Conservation (phyloP, 1,140 invertebrate genomes). For the Aphidius gifuensis region DNA sequence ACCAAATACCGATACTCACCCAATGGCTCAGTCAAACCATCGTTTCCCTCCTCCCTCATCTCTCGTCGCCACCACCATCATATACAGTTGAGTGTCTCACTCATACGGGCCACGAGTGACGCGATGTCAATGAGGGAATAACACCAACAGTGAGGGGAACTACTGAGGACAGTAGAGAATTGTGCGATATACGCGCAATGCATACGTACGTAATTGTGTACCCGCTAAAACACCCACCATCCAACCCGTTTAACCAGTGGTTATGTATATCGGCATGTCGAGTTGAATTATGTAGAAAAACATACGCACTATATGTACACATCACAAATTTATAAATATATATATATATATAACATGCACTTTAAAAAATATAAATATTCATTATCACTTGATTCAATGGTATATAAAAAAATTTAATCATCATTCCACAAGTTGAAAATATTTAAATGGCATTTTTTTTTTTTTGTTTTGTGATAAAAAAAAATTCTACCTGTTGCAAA, state of each 20-base stretch:
- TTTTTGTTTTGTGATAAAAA: neutral
- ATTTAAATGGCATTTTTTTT: too few relatives aligned
- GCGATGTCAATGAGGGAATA: conserved; percentile 4
- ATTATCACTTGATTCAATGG: neutral
- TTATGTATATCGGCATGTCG: conserved; percentile 21
- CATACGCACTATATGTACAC: neutral
- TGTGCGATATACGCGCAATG: conserved; percentile 42
- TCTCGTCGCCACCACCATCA: conserved; percentile 7
- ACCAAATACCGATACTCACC: conserved; percentile 55
- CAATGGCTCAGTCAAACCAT: conserved; percentile 39
- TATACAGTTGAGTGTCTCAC: neutral
- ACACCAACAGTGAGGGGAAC: too few relatives aligned
- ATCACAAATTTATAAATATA: conserved; percentile 3
- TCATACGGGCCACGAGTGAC: conserved; percentile 5
- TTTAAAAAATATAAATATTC: conserved; percentile 14
- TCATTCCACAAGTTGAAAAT: too few relatives aligned
- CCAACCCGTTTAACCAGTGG: conserved; percentile 20
- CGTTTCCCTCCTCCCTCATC: conserved; percentile 9
- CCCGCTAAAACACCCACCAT: conserved; percentile 18
- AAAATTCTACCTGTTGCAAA: conserved; percentile 4
- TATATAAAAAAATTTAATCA: too few relatives aligned
- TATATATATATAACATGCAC: neutral
- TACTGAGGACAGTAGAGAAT: conserved; percentile 4
- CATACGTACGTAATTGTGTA: conserved; percentile 26
- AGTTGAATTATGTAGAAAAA: conserved; percentile 15